Conservation (phyloP, 2,797 vertebrate species). For the Cuculus canorus region DNA sequence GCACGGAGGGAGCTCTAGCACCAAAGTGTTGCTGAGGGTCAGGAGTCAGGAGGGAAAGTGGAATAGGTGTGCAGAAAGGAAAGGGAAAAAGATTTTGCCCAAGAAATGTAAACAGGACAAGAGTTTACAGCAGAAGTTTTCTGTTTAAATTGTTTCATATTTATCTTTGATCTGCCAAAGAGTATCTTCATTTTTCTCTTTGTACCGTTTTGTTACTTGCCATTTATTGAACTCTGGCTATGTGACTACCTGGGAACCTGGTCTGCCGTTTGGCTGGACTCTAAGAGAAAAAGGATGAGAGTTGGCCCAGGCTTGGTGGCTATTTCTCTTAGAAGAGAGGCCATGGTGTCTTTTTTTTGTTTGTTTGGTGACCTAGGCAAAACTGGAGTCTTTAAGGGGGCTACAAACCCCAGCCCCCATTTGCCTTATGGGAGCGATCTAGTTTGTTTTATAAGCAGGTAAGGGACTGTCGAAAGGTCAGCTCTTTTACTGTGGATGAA, state of each 20-base stretch:
- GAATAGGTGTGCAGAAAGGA: neutral
- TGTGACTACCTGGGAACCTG: neutral
- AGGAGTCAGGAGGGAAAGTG: neutral
- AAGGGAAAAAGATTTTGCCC: neutral
- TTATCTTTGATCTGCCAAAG: neutral
- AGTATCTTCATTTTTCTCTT: neutral
- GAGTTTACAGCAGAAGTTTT: neutral
- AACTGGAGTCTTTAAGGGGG: neutral
- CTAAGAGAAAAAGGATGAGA: neutral
- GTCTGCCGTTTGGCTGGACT: neutral
- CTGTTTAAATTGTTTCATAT: neutral
- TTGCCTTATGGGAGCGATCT: neutral
- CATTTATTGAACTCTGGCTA: neutral
- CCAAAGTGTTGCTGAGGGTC: neutral
- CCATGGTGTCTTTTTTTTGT: neutral
- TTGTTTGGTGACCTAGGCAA: neutral
- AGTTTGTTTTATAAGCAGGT: neutral
- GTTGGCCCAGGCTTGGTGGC: neutral
- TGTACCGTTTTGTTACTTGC: neutral
- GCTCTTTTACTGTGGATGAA: neutral
- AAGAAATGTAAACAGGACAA: neutral
- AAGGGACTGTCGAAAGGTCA: neutral
- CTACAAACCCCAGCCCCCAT: neutral
- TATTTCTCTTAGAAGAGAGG: neutral
- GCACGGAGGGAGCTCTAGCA: rapidly evolving